These are phyloP conservation scores for Melipona quadrifasciata DNA, from an alignment of 1,140 invertebrate species.

Conservation along the genomic window DNA sequence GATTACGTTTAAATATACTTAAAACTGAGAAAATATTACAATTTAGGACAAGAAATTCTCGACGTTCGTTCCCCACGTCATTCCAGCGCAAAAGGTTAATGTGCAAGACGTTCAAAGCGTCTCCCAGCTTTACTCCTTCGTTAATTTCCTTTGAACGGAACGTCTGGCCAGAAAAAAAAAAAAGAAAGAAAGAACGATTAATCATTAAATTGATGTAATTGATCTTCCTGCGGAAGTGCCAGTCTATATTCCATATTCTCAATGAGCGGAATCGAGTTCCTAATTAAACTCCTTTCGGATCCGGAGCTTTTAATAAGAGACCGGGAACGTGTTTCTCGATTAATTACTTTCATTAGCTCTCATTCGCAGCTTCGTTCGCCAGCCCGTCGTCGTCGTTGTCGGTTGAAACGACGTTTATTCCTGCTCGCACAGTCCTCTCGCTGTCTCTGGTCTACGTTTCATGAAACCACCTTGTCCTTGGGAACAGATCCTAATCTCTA, in stretches of 20 bases:
- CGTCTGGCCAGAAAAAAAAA: slow-evolving; percentile 6
- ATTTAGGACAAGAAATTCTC: too few species aligned
- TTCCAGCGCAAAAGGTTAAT: too few species aligned
- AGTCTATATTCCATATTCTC: slow-evolving; percentile 50
- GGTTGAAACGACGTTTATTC: background rate
- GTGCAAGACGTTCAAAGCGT: background rate
- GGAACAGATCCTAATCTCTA: slow-evolving; percentile 58
- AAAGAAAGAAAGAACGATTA: slow-evolving; percentile 41
- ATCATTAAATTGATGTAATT: slow-evolving; percentile 63
- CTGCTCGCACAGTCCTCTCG: background rate
- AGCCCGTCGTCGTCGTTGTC: background rate
- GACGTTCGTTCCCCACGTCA: too few species aligned
- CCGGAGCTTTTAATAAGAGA: slow-evolving; percentile 16
- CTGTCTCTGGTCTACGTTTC: background rate
- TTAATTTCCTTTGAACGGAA: slow-evolving; percentile 7
- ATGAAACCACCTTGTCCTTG: slow-evolving; percentile 33
- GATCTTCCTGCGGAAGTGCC: slow-evolving; percentile 60
- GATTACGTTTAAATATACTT: too few species aligned
- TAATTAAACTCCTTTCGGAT: slow-evolving; percentile 58
- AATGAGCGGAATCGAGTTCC: slow-evolving; percentile 52
- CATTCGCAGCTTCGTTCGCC: slow-evolving; percentile 10
- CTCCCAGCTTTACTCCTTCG: background rate
- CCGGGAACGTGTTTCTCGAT: slow-evolving; percentile 45
- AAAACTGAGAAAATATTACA: too few species aligned
- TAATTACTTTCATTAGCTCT: slow-evolving; percentile 62